Evolutionary conservation across 2,113 vertebrate species (phyloP), one percentile per base, ranked within the genome.

Genomic region (Anarrhichthys ocellatus): DNA sequence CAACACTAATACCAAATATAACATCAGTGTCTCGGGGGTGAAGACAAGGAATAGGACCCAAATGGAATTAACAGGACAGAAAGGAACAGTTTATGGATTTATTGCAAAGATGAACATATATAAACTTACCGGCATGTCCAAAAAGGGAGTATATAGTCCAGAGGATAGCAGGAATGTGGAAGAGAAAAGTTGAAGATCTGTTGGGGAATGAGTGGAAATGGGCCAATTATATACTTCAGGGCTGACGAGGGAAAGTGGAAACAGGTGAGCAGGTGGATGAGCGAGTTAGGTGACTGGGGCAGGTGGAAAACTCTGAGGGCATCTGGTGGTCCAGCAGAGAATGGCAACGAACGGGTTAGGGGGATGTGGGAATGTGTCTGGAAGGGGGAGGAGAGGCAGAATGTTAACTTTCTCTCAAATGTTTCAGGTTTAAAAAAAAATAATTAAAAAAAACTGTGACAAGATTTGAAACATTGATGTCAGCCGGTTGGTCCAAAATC

Each of bases 401-500:
- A 61, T 34, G 64, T 24, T 27, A 17, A 71, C 48, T 27, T 58
- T 59, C 3, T 62, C n/a, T 59, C 15, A 59, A 32, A 63, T 34
- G 27, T 77, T 59, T 18, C 20, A 82, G 54, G n/a, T 50, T 54
- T 11, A 54, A 10, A 54, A 32, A 32, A 4, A 54, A n/a, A 54
- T 2, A 29, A 2, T 27, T 27, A 54, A 54, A 10, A 27, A 68
- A 50, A 64, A 8, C 8, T n/a, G 9, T 42, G 10, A 32, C 54
- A 27, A 24, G 61, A 66, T 52, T 44, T 32, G 20, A 24, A 61
- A 48, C 27, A 67, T 7, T 20, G 40, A 59, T n/a, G n/a, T 65
- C 62, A 76, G 27, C 36, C 44, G 56, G 64, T 74, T 61, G 5
- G 20, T 34, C 44, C 36, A 67, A 11, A 48, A 36, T 69, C 40